Evolutionary conservation across 2,797 vertebrate genomes (phyloP), one percentile per base, ranked within the genome.

Genomic region (Discoglossus pictus): DNA sequence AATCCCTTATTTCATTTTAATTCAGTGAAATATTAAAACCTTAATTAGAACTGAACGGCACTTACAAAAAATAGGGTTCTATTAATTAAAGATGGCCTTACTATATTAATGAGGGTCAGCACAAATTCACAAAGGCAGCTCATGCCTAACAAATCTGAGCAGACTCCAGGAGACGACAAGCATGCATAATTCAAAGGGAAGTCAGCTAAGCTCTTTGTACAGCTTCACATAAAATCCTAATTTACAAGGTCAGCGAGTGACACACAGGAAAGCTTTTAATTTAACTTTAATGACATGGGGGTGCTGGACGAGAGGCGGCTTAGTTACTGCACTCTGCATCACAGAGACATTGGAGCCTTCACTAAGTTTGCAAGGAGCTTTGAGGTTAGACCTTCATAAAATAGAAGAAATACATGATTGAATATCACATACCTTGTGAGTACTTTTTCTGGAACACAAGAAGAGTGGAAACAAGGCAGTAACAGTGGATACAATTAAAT

Each of bases 81-180:
- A 50, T 50, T 5, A 50, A 50, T 50, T 25, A 50, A 50, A 50
- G 13, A 50, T 50, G 47, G 47, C 23, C 24, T 25, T 13, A 25
- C 6, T 50, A 50, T 27, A 50, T 50, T 50, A 50, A 50, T 8
- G 23, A 25, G 47, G 47, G 21, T 27, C 47, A 25, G 25, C 17
- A 31, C 8, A 31, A 31, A 31, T 4, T 31, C 27, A 31, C 27
- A 4, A 31, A 31, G 27, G 27, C 27, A 4, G 27, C 27, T 31
- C 27, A 1, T 18, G 7, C 15, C 6, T 44, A 17, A 18, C 15
- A 9, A 44, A 44, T 44, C 42, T n/a, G 42, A 44, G 8, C 4
- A 31, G 27, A 4, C 27, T 31, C 4, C 8, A 31, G 15, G 17
- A 44, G 42, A 44, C 16, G 16, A 44, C 3, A 17, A 17, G 42